phyloP scores from a whole-genome alignment of 1,140 invertebrate species.

The Parapsyche elsis region DNA sequence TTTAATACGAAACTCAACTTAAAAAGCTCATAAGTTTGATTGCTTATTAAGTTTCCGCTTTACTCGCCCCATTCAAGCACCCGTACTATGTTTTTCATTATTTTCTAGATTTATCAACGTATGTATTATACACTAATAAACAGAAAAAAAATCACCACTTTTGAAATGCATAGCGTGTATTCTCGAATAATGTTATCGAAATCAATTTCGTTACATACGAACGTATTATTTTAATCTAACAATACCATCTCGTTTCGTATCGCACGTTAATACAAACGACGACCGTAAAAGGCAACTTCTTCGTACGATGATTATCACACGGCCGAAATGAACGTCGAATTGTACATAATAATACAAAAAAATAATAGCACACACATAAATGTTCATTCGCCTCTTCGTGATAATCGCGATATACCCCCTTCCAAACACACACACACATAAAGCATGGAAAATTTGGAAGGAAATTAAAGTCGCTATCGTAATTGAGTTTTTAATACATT shows the following conservation, averaged over 20 bases:
- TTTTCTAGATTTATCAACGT: no score
- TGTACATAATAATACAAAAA: background rate
- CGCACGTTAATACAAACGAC: constrained; percentile 11
- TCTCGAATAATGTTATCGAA: no score
- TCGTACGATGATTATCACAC: background rate
- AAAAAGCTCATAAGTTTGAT: no score
- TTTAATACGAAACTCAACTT: background rate
- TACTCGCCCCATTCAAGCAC: no score
- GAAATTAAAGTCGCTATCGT: constrained; percentile 44
- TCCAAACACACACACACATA: no score
- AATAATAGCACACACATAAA: background rate
- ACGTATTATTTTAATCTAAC: no score
- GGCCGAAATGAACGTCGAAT: background rate
- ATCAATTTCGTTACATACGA: no score
- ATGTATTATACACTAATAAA: no score
- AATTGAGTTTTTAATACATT: constrained; percentile 47
- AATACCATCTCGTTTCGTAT: background rate
- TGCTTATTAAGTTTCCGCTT: no score
- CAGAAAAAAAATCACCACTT: no score
- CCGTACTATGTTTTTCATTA: no score
- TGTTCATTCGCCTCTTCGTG: background rate
- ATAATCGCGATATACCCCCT: constrained; percentile 4
- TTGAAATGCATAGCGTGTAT: no score
- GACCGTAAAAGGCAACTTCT: constrained; percentile 22
- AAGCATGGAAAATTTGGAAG: constrained; percentile 20